Percentiles rank a stretch among this genome's conserved stretches.
These are phyloP conservation scores for Cephus pygmeus DNA, from an alignment of 2,888 invertebrate genomes.

Conservation along the genomic window DNA sequence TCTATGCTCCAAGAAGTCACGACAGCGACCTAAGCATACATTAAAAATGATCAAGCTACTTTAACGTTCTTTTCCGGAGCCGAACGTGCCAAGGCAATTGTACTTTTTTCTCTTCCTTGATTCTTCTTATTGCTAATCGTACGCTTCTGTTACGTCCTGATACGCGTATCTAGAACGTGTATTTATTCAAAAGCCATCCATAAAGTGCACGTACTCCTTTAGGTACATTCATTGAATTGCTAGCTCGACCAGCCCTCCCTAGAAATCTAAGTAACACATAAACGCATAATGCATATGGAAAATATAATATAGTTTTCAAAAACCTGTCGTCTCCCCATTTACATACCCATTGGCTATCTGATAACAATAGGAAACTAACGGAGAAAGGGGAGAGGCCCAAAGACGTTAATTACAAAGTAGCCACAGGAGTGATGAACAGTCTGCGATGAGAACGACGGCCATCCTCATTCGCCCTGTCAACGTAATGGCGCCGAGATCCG, in stretches of 20 bases:
- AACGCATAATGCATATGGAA: not conserved
- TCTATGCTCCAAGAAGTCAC: no score
- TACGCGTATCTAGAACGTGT: not conserved
- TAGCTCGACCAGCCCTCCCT: not conserved
- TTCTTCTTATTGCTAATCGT: no score
- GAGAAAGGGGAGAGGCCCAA: slow-evolving; percentile 15
- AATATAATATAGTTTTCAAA: not conserved
- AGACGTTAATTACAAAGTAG: not conserved
- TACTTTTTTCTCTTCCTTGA: no score
- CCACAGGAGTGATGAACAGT: not conserved
- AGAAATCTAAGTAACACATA: not conserved
- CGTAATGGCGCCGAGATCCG: not conserved
- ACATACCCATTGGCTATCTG: not conserved
- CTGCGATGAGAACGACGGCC: not conserved
- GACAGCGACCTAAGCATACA: not conserved
- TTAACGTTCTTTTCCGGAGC: not conserved
- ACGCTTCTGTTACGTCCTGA: no score
- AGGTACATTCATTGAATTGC: not conserved
- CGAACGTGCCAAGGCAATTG: no score
- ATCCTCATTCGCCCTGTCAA: not conserved
- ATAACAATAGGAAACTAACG: not conserved
- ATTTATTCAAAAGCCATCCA: not conserved
- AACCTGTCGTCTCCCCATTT: not conserved
- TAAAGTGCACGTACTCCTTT: not conserved
- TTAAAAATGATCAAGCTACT: not conserved